Conservation (phyloP, 1,140 invertebrate genomes). For the Drosophila eugracilis region DNA sequence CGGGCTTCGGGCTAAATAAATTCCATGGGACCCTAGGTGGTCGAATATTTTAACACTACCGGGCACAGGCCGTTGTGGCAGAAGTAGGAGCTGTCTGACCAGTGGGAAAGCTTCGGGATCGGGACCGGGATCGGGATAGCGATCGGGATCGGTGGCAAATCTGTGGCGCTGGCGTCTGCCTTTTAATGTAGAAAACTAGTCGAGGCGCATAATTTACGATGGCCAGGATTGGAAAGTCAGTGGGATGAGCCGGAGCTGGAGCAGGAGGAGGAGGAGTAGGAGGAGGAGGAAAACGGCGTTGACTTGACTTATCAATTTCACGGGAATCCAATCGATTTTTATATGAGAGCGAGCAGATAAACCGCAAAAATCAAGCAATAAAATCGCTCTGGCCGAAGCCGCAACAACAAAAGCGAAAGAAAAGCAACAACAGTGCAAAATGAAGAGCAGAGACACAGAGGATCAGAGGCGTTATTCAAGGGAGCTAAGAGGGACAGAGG, state of each 20-base stretch:
- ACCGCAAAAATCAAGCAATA: conserved; percentile 83
- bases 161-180: conserved; percentile 76
- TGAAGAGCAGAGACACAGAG: conserved; percentile 66
- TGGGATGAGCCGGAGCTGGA: background rate
- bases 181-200: conserved; percentile 84
- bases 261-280: conserved; percentile 2
- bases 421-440: conserved; percentile 56
- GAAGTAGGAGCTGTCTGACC: conserved; percentile 15
- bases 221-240: conserved; percentile 31
- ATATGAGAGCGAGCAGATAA: conserved; percentile 82
- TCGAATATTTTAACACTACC: conserved; percentile 84
- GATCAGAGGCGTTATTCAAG: conserved; percentile 4
- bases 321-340: conserved; percentile 84
- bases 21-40: conserved; percentile 81
- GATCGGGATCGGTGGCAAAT: conserved; percentile 65
- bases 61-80: conserved; percentile 47
- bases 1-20: conserved; percentile 64
- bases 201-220: conserved; percentile 82
- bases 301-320: conserved; percentile 84
- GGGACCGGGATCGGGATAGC: conserved; percentile 12
- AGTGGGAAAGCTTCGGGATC: conserved; percentile 14
- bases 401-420: conserved; percentile 33
- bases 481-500: conserved; percentile 39
- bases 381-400: conserved; percentile 61
- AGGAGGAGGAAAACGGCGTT: conserved; percentile 47